Base-by-base conservation (phyloP, 2,113 vertebrate genomes). In the Gopherus evgoodei region DNA sequence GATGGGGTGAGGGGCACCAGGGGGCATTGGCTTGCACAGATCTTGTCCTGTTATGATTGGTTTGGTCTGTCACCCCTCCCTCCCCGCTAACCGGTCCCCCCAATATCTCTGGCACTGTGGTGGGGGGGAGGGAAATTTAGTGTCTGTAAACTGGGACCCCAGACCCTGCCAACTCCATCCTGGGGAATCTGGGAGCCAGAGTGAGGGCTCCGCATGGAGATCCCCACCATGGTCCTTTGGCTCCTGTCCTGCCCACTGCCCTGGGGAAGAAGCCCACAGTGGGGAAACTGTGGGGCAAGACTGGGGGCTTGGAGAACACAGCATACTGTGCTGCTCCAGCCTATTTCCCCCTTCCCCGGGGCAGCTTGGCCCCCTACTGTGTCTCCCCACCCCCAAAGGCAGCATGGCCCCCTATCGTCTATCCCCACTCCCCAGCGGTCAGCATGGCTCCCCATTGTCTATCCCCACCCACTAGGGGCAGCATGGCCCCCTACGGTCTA, bases 361-460 rank as follows among this genome's bases (percentile, higher is more conserved):
- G 24, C 24, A 56, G 54, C 54, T 2, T 56, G 21, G 53, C 9
- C 24, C 56, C 24, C 24, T 57, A 57, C 62, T 4, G 12, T 35
- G 14, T 69, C 19, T n/a, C 31, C 35, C 13, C 16, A 1, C 27
- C 59, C 11, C 27, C 59, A 5, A 6, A 6, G 54, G 54, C 54
- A 56, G 54, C 8, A 1, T 56, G 54, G 54, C 54, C 9, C 9
- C 54, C 22, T 56, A 52, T 5, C 0, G 16, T 52, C 50, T 52
- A 17, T 52, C 21, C 53, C 8, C 6, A 1, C 21, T 8, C 2
- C 7, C 21, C 2, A 22, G 22, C 25, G 56, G 4, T 4, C 22
- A 57, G 25, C 24, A 11, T 57, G 25, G 56, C 16, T 35, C 17
- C 31, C 6, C n/a, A 38, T 25, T 11, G 10, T 59, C 57, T 59